Evolutionary conservation across 2,113 vertebrate genomes (phyloP), one percentile per base, ranked within the genome.

Genomic region (Aldabrachelys gigantea): DNA sequence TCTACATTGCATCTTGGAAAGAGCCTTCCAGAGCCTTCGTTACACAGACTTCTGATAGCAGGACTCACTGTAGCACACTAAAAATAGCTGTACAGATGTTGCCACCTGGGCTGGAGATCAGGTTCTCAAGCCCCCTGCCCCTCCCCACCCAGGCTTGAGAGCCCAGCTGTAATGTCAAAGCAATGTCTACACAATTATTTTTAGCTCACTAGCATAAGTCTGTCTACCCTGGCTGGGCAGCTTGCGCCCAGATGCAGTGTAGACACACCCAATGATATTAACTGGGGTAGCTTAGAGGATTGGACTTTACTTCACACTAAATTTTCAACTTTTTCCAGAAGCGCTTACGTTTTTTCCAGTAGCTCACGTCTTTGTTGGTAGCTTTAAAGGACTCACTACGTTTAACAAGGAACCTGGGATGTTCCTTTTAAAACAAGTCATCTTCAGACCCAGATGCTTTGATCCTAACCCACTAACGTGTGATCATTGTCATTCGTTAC

Each of bases 401-500:
- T 5, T 17, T 9, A 80, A 50, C 75, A 69, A 52, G 87, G 65
- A 84, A 94, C 29, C 76, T 50, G 50, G 0, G 62, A 16, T 4
- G 65, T 0, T 2, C 1, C 56, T 82, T 88, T 83, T 59, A 82
- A 41, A 21, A 3, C 8, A 12, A 27, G 3, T 31, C 2, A 14
- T 78, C 75, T 47, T 78, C 75, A 47, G 75, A 78, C 24, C 41
- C 75, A 27, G 44, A 6, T 78, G 75, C 44, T 78, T 25, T 78
- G 41, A 24, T 38, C 35, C 13, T 41, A 65, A 79, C 6, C 24
- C 72, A 25, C 38, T 76, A 25, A 76, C 5, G 22, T 22, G 11
- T 17, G 41, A 49, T 10, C 79, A 25, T 82, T 59, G 86, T 14
- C 80, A 50, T 27, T 21, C 1, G 0, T 98, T 97, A 99, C 99